These are phyloP conservation scores for Cetoscarus ocellatus DNA, from an alignment of 2,797 vertebrate genomes.

Conservation along the genomic window DNA sequence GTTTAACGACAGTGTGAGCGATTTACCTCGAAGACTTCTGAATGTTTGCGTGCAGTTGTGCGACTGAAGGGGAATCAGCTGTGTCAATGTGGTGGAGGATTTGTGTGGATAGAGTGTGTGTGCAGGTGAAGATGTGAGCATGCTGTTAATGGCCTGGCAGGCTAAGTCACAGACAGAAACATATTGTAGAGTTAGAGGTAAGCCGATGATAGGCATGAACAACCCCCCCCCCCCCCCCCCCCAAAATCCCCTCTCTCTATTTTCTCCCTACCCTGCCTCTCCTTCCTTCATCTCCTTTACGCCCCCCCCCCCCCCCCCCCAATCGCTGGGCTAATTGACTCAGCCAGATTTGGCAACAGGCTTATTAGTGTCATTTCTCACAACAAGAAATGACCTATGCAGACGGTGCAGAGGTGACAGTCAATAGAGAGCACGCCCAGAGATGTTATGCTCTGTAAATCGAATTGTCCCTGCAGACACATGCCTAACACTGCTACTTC, in stretches of 20 bases:
- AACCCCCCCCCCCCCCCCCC: conserved; percentile 19
- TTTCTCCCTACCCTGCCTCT: conserved; percentile 4
- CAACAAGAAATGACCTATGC: conserved; percentile 69
- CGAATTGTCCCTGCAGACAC: neutral
- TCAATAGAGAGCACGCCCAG: conserved; percentile 26
- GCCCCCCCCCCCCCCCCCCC: conserved; percentile 39
- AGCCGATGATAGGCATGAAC: conserved; percentile 63
- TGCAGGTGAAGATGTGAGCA: conserved; percentile 15
- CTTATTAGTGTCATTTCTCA: conserved; percentile 76
- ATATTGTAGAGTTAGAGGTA: conserved; percentile 51
- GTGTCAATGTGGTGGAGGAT: conserved; percentile 13
- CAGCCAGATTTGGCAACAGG: conserved; percentile 81
- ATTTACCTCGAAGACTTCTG: conserved; percentile 36
- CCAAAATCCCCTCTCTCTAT: neutral
- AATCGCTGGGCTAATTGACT: conserved; percentile 79
- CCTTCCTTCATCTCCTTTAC: neutral
- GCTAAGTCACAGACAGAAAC: conserved; percentile 50
- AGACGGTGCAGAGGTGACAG: conserved; percentile 47
- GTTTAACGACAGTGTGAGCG: conserved; percentile 17
- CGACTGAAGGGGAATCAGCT: conserved; percentile 21
- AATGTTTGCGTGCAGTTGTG: conserved; percentile 29
- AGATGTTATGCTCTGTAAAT: conserved; percentile 17
- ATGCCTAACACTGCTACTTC: neutral
- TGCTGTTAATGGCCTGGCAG: conserved; percentile 18
- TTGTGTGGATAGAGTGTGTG: conserved; percentile 2